Conservation (phyloP, 2,113 vertebrate species). For the Eulemur macaco region DNA sequence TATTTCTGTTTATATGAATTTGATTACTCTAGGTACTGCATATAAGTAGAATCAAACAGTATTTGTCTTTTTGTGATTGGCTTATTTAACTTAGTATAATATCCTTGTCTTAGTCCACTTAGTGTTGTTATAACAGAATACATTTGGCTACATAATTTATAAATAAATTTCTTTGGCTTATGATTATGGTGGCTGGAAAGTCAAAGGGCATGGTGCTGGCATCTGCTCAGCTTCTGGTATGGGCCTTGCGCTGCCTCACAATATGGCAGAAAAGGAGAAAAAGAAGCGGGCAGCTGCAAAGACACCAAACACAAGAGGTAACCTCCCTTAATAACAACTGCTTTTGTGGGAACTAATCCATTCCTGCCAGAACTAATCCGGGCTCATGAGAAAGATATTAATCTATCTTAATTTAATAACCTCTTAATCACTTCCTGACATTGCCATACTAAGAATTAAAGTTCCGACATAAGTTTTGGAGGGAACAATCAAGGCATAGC, state of each 20-base stretch:
- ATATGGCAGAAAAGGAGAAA: neutral
- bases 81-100: neutral
- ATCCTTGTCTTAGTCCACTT: neutral
- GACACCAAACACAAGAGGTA: neutral
- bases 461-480: neutral
- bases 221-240: neutral
- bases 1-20: neutral
- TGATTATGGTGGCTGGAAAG: too few relatives aligned
- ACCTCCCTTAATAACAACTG: neutral
- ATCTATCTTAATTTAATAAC: neutral
- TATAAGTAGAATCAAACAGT: neutral
- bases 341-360: neutral
- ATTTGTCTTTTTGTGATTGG: neutral
- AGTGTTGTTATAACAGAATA: neutral
- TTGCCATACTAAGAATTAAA: neutral
- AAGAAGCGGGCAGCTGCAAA: neutral
- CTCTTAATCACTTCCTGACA: neutral
- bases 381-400: neutral
- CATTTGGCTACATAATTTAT: neutral
- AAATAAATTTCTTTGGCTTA: neutral
- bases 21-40: neutral
- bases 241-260: neutral
- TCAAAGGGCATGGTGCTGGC: neutral
- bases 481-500: neutral
- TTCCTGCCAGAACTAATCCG: neutral